Evolutionary conservation across 2,888 invertebrate species (phyloP).

Genomic region (Trissolcus japonicus): DNA sequence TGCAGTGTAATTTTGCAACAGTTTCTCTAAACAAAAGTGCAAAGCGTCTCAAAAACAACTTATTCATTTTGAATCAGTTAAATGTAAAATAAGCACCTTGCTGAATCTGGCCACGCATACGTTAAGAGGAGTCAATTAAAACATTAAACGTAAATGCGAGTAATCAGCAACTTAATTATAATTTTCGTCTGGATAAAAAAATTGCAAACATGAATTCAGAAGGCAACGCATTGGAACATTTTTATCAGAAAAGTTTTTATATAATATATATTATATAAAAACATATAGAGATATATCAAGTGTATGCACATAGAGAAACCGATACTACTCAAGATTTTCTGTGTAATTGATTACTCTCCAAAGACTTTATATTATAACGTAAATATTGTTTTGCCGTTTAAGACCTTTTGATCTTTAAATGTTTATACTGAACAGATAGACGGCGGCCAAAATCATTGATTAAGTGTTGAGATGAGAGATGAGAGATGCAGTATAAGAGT

Average conservation of each 20-base stretch:
- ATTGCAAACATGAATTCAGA: too few relatives aligned
- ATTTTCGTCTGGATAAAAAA: background rate
- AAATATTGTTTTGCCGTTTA: constrained; percentile 36
- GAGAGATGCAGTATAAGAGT: too few relatives aligned
- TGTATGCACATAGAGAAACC: constrained; percentile 31
- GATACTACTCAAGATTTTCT: constrained; percentile 46
- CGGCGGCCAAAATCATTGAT: background rate
- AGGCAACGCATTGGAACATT: too few relatives aligned
- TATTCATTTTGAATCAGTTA: too few relatives aligned
- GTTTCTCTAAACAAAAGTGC: background rate
- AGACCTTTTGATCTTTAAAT: too few relatives aligned
- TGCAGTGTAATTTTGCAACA: background rate
- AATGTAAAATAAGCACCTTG: too few relatives aligned
- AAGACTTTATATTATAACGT: constrained; percentile 38
- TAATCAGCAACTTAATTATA: constrained; percentile 40
- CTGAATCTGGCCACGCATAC: constrained; percentile 7
- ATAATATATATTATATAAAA: background rate
- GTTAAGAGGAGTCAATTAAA: constrained; percentile 39
- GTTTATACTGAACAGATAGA: too few relatives aligned
- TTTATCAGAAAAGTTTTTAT: too few relatives aligned
- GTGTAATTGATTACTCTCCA: constrained; percentile 38
- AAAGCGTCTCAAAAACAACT: background rate
- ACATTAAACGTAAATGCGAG: constrained; percentile 39
- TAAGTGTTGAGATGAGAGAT: background rate
- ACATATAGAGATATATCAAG: constrained; percentile 37